These are phyloP conservation scores for Buphagus erythrorhynchus DNA, from an alignment of 2,797 vertebrate species.

Conservation along the genomic window DNA sequence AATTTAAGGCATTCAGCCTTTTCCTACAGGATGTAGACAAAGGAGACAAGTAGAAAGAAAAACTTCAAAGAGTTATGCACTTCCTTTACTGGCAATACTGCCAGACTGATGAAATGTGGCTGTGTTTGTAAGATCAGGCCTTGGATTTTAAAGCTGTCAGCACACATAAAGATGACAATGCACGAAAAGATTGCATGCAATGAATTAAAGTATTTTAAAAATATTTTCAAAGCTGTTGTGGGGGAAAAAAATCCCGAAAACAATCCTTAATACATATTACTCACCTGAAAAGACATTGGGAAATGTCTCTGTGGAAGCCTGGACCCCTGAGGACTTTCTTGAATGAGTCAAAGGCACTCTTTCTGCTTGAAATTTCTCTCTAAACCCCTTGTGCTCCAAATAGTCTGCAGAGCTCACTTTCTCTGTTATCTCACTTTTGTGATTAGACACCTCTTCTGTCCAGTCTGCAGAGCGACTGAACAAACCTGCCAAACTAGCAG, in stretches of 20 bases:
- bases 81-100: conserved; percentile 13
- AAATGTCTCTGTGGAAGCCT: conserved; percentile 82
- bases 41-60: not conserved
- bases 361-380: conserved; percentile 70
- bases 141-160: not conserved
- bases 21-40: conserved; percentile 11
- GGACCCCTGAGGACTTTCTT: conserved; percentile 82
- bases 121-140: not conserved
- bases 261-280: not conserved
- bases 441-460: conserved; percentile 84
- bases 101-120: not conserved
- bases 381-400: conserved; percentile 73
- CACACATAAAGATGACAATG: not conserved
- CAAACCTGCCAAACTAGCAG: conserved; percentile 76
- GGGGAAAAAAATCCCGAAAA: not conserved
- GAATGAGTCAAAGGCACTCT: conserved; percentile 77
- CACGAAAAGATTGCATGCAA: not conserved
- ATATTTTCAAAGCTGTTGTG: not conserved
- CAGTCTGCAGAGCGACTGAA: conserved; percentile 94
- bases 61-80: conserved; percentile 43
- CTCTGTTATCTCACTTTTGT: conserved; percentile 35
- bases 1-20: not conserved
- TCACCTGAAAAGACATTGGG: conserved; percentile 93
- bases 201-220: not conserved
- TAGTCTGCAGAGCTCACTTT: conserved; percentile 80